Percentiles rank a stretch among this genome's conserved stretches.
Evolutionary conservation across 2,888 invertebrate species (phyloP).

Genomic region (Nemurella pictetii): DNA sequence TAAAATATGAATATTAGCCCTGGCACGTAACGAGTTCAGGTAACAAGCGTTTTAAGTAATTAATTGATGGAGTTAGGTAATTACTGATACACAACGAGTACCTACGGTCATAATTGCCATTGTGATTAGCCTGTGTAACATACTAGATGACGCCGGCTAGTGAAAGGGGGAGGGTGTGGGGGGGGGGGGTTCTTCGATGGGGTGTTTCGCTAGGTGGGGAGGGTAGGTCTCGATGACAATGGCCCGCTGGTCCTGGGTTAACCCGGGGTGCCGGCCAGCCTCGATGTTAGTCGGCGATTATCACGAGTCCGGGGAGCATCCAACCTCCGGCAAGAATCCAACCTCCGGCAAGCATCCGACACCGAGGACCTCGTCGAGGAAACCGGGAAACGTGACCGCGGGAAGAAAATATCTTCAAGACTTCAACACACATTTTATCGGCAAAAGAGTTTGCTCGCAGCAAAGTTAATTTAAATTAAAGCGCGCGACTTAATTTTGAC

Average conservation of each 20-base stretch:
- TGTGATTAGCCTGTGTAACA: slow-evolving; percentile 20
- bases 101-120: slow-evolving; percentile 12
- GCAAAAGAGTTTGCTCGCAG: neutral
- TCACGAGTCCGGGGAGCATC: neutral
- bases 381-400: no score
- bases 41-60: slow-evolving; percentile 10
- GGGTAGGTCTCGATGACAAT: slow-evolving; percentile 16
- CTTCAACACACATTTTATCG: neutral
- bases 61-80: slow-evolving; percentile 29
- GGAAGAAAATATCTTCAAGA: no score
- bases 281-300: slow-evolving; percentile 1
- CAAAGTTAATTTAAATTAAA: neutral
- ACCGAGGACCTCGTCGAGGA: no score
- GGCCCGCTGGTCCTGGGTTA: slow-evolving; percentile 10
- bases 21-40: neutral
- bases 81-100: slow-evolving; percentile 9
- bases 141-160: neutral
- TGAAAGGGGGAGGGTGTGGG: neutral
- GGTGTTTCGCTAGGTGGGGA: slow-evolving; percentile 8
- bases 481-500: neutral
- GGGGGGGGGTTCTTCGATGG: slow-evolving; percentile 7
- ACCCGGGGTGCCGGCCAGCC: slow-evolving; percentile 1
- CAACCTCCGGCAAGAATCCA: neutral
- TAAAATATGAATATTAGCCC: neutral
- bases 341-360: no score